A percentile compares a stretch with the other conserved stretches of the same genome.
Conservation (phyloP, 2,113 vertebrate species). For the Scatophagus argus region DNA sequence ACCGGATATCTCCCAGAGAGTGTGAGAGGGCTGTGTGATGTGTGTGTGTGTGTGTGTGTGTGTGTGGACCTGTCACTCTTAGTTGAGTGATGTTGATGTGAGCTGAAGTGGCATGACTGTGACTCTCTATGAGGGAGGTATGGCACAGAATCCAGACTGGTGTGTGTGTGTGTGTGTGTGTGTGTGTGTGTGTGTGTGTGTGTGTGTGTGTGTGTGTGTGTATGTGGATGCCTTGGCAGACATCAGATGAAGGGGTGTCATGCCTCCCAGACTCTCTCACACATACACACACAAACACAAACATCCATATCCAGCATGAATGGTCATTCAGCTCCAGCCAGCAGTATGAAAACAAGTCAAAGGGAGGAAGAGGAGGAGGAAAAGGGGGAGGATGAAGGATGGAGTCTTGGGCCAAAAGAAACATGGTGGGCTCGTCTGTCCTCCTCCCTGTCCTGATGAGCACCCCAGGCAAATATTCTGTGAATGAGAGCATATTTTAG, state of each 20-base stretch:
- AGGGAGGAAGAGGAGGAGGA: constrained; percentile 61
- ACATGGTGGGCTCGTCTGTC: constrained; percentile 76
- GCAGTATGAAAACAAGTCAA: constrained; percentile 79
- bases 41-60: constrained; percentile 33
- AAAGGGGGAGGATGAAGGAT: constrained; percentile 64
- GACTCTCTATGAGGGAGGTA: constrained; percentile 65
- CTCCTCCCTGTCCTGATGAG: constrained; percentile 78
- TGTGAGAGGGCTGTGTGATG: constrained; percentile 9
- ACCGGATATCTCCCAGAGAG: constrained; percentile 68
- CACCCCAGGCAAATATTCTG: constrained; percentile 76
- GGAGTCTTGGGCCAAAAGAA: constrained; percentile 76
- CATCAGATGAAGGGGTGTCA: constrained; percentile 70
- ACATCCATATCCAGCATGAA: constrained; percentile 77
- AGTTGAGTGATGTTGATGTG: constrained; percentile 59
- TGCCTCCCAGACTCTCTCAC: constrained; percentile 59
- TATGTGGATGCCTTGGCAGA: constrained; percentile 66
- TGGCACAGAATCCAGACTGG: constrained; percentile 63
- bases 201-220: constrained; percentile 35
- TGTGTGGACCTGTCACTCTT: constrained; percentile 55
- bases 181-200: constrained; percentile 32
- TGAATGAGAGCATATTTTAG: constrained; percentile 74
- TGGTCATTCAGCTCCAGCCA: constrained; percentile 81
- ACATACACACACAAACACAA: constrained; percentile 60
- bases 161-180: constrained; percentile 11
- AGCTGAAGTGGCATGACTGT: constrained; percentile 60